Conservation (phyloP, 2,797 vertebrate genomes). For the Xiphorhynchus erythropygius region DNA sequence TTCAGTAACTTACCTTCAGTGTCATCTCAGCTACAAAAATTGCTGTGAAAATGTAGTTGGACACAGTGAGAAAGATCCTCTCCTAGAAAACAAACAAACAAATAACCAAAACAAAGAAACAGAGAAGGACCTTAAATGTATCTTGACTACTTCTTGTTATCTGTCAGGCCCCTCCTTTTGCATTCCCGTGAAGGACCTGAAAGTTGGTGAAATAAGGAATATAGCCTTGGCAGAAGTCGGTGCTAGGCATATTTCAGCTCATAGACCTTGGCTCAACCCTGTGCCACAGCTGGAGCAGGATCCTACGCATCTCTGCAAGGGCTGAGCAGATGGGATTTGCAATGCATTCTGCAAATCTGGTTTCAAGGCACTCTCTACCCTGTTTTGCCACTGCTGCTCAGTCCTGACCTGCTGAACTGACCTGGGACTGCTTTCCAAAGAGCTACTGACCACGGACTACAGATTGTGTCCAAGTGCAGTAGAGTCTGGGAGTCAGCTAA, state of each 20-base stretch:
- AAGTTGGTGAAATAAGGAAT: not conserved
- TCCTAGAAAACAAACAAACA: conserved; percentile 76
- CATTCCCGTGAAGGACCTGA: not conserved
- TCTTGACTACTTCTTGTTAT: not conserved
- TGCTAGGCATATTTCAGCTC: not conserved
- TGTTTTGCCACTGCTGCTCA: not conserved
- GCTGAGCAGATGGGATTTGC: not conserved
- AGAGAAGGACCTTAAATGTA: conserved; percentile 2
- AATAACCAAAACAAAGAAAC: not conserved
- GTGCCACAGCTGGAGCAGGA: not conserved
- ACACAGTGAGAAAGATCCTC: conserved; percentile 94
- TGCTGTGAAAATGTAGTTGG: conserved; percentile 98
- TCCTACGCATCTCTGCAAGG: not conserved
- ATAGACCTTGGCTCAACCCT: not conserved
- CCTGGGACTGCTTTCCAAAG: not conserved
- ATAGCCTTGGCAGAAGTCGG: not conserved
- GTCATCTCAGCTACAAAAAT: conserved; percentile 98
- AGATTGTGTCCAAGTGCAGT: not conserved
- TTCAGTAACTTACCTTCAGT: conserved; percentile 85
- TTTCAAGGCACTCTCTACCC: not conserved
- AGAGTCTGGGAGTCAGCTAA: not conserved
- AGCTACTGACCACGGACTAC: not conserved
- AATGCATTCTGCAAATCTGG: not conserved
- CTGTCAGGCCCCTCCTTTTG: not conserved
- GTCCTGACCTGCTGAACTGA: not conserved